These are phyloP conservation scores for Gerris lacustris DNA, from an alignment of 2,888 invertebrate species.

Conservation along the genomic window DNA sequence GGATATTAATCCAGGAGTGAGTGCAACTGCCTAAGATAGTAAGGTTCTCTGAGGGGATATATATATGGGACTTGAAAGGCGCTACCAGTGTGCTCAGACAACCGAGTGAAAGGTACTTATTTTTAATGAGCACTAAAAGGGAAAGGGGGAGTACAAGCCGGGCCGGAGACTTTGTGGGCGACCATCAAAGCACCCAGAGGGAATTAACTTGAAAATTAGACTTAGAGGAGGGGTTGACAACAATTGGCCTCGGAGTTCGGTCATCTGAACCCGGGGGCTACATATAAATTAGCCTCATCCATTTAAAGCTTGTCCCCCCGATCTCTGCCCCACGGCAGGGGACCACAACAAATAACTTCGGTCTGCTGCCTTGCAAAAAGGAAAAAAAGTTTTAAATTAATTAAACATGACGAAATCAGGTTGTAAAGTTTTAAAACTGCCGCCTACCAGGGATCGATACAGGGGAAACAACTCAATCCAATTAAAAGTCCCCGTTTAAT, in stretches of 20 bases:
- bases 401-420: not conserved
- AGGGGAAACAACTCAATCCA: no score
- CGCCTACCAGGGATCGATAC: no score
- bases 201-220: not conserved
- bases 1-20: no score
- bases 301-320: not conserved
- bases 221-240: not conserved
- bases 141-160: not conserved
- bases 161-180: no score
- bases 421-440: not conserved
- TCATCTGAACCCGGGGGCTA: not conserved
- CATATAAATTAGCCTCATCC: not conserved
- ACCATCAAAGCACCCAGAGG: no score
- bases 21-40: no score
- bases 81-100: not conserved
- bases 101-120: conserved; percentile 3
- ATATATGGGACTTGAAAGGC: no score
- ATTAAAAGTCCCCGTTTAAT: no score
- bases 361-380: not conserved
- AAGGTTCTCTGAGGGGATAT: no score
- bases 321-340: not conserved
- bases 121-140: not conserved
- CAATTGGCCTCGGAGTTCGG: not conserved
- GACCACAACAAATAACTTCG: not conserved
- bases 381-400: not conserved